Conservation (phyloP, 2,113 vertebrate genomes). For the Nyctereutes procyonoides region DNA sequence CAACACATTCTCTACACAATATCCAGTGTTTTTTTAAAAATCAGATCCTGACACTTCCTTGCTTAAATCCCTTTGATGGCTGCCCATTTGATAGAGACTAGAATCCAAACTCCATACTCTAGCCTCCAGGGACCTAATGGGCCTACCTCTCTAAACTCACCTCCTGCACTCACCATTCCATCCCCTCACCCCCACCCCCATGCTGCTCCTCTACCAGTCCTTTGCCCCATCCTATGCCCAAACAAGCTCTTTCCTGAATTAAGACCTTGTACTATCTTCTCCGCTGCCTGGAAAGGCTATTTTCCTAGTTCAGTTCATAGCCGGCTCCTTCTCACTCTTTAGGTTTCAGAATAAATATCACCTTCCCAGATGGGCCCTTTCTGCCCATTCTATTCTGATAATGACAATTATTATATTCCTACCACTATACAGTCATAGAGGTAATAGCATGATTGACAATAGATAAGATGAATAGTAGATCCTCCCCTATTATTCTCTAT, state of each 20-base stretch:
- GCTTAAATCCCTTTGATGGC: background rate
- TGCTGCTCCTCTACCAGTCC: background rate
- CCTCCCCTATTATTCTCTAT: background rate
- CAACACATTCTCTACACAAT: background rate
- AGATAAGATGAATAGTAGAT: background rate
- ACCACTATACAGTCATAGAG: background rate
- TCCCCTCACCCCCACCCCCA: background rate
- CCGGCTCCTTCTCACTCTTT: background rate
- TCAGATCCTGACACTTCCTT: background rate
- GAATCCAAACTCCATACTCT: background rate
- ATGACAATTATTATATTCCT: background rate
- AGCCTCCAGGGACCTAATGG: background rate
- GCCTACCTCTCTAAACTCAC: background rate
- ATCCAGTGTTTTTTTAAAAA: constrained; percentile 28
- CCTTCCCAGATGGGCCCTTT: background rate
- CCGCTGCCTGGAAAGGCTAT: background rate
- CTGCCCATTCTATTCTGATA: background rate
- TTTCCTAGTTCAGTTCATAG: background rate
- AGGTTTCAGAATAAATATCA: constrained; percentile 27
- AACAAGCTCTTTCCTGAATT: background rate
- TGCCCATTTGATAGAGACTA: background rate
- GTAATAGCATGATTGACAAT: background rate
- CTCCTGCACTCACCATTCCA: background rate
- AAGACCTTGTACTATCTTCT: background rate
- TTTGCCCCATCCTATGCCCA: background rate